Evolutionary conservation across 2,888 invertebrate genomes (phyloP).

Genomic region (Parnassius orleans): DNA sequence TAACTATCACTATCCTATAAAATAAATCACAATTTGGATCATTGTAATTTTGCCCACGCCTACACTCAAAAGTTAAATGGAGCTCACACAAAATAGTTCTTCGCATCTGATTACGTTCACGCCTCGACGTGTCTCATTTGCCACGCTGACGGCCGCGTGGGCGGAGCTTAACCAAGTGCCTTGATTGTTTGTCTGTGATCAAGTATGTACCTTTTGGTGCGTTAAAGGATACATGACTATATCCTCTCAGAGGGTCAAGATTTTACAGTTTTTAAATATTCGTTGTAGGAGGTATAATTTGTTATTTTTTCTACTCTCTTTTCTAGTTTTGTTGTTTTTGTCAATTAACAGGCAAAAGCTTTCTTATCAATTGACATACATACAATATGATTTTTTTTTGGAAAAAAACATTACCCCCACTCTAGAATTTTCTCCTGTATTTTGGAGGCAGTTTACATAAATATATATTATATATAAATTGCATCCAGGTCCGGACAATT

Average conservation of each 20-base stretch:
- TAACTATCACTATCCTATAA: conserved; percentile 4
- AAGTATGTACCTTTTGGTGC: not conserved
- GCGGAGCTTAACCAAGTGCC: conserved; percentile 33
- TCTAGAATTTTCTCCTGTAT: no score
- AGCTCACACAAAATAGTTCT: conserved; percentile 22
- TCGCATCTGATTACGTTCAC: conserved; percentile 29
- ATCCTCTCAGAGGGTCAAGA: conserved; percentile 7
- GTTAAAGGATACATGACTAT: not conserved
- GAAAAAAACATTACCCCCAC: no score
- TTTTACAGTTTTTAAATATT: no score
- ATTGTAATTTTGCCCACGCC: conserved; percentile 24
- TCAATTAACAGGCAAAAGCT: no score
- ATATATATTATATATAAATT: no score
- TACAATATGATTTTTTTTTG: no score
- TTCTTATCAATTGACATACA: no score
- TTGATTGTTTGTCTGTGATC: conserved; percentile 9
- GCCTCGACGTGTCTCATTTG: conserved; percentile 35
- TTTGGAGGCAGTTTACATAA: no score
- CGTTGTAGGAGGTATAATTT: no score
- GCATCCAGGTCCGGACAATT: no score
- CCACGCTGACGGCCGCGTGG: conserved; percentile 31
- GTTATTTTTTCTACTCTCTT: no score
- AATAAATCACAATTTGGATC: conserved; percentile 24
- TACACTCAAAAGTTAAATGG: conserved; percentile 25
- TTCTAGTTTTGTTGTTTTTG: no score